A percentile compares a stretch with the other conserved stretches of the same genome.
Evolutionary conservation across 2,113 vertebrate genomes (phyloP).

Genomic region (Paracyprichromis sp.): DNA sequence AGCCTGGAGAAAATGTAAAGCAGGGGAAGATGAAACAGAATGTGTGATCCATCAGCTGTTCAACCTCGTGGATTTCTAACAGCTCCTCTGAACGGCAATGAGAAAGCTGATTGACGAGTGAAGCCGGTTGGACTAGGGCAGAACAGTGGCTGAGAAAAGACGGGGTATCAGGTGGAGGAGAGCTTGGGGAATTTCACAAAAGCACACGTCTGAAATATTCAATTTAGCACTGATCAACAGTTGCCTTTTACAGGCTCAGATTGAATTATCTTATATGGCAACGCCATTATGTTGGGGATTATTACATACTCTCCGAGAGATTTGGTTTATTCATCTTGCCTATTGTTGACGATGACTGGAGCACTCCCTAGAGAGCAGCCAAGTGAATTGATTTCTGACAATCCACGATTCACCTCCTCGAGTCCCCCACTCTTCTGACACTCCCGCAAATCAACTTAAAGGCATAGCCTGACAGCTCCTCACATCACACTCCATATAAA

Average conservation of each 20-base stretch:
- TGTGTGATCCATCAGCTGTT: slow-evolving; percentile 64
- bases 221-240: slow-evolving; percentile 63
- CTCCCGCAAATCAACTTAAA: slow-evolving; percentile 73
- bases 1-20: slow-evolving; percentile 68
- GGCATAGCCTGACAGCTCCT: slow-evolving; percentile 64
- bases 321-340: slow-evolving; percentile 68
- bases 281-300: slow-evolving; percentile 59
- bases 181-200: slow-evolving; percentile 29
- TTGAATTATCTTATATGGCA: slow-evolving; percentile 60
- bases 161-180: slow-evolving; percentile 24
- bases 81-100: slow-evolving; percentile 30
- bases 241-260: slow-evolving; percentile 45
- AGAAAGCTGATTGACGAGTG: slow-evolving; percentile 42
- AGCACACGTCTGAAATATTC: slow-evolving; percentile 41
- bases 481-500: slow-evolving; percentile 63
- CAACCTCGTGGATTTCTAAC: slow-evolving; percentile 47
- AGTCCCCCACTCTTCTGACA: slow-evolving; percentile 55
- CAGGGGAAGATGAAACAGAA: slow-evolving; percentile 66
- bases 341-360: slow-evolving; percentile 59
- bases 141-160: neutral
- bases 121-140: neutral
- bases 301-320: slow-evolving; percentile 63
- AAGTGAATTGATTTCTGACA: slow-evolving; percentile 74
- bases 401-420: slow-evolving; percentile 64
- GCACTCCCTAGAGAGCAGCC: slow-evolving; percentile 59